Conservation (phyloP, 2,888 invertebrate genomes). For the Sesia bembeciformis region DNA sequence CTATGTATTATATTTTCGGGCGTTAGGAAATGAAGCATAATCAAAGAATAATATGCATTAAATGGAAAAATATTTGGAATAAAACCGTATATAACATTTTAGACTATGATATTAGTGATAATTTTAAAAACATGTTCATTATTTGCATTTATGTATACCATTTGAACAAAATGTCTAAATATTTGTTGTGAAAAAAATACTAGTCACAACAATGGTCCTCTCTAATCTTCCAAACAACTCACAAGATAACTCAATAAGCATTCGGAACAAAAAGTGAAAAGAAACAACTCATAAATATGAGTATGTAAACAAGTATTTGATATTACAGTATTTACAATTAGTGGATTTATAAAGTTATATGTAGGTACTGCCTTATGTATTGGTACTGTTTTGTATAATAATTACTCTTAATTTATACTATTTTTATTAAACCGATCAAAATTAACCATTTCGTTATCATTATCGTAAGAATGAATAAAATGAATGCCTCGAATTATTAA, state of each 20-base stretch:
- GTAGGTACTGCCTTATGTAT: conserved; percentile 17
- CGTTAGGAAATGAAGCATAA: conserved; percentile 35
- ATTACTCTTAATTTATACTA: conserved; percentile 2
- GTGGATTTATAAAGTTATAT: conserved; percentile 32
- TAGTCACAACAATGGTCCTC: neutral
- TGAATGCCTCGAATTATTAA: neutral
- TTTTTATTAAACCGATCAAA: neutral
- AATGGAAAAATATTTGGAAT: no score
- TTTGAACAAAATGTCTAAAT: neutral
- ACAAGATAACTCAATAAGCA: neutral
- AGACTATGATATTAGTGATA: neutral
- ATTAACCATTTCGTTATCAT: neutral
- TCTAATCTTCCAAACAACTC: neutral
- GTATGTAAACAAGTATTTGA: conserved; percentile 13
- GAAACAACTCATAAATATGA: neutral
- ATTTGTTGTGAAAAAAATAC: neutral
- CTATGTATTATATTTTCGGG: conserved; percentile 61
- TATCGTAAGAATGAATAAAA: neutral
- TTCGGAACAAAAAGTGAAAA: neutral
- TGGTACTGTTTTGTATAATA: conserved; percentile 34
- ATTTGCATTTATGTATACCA: no score
- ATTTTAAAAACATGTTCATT: neutral
- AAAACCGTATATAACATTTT: no score
- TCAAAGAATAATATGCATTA: neutral
- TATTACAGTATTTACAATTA: conserved; percentile 62